A percentile compares a stretch with the other conserved stretches of the same genome.
Evolutionary conservation across 2,888 invertebrate genomes (phyloP).

Genomic region (Drosophila nigritarsus): DNA sequence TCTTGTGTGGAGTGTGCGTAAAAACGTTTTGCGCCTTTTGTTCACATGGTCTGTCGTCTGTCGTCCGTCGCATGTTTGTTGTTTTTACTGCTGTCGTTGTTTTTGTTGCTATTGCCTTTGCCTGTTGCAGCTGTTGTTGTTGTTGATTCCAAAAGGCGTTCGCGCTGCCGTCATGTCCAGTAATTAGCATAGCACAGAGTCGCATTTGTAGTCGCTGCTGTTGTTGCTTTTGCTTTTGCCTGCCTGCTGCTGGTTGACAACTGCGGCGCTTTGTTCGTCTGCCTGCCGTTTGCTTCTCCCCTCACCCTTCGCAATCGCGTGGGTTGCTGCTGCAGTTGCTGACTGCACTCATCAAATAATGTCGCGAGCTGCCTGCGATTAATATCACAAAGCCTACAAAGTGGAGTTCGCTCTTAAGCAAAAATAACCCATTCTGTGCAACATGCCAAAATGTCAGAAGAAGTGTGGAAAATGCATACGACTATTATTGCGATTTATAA

Average conservation of each 20-base stretch:
- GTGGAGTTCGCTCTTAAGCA: neutral
- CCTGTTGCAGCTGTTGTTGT: slow-evolving; percentile 15
- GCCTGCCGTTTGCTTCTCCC: slow-evolving; percentile 34
- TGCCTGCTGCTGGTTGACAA: slow-evolving; percentile 52
- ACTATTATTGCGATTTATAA: neutral
- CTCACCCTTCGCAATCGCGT: no score
- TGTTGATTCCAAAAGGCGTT: slow-evolving; percentile 64
- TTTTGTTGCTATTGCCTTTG: slow-evolving; percentile 36
- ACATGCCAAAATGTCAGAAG: neutral
- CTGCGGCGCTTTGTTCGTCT: slow-evolving; percentile 72
- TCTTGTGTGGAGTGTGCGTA: slow-evolving; percentile 70
- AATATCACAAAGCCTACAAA: neutral
- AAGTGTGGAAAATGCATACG: neutral
- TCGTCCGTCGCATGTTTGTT: slow-evolving; percentile 24
- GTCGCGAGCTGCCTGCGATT: slow-evolving; percentile 18
- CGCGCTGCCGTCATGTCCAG: slow-evolving; percentile 75
- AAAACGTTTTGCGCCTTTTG: slow-evolving; percentile 77
- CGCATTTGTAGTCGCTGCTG: slow-evolving; percentile 47
- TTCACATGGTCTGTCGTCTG: slow-evolving; percentile 66
- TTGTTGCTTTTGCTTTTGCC: slow-evolving; percentile 10
- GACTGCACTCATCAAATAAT: slow-evolving; percentile 24
- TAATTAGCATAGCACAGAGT: slow-evolving; percentile 79
- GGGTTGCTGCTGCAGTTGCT: slow-evolving; percentile 40
- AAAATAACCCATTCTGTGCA: no score
- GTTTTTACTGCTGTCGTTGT: slow-evolving; percentile 15